A percentile compares a stretch with the other conserved stretches of the same genome.
These are phyloP conservation scores for Drosophila bocqueti DNA, from an alignment of 1,140 invertebrate species.

Conservation along the genomic window DNA sequence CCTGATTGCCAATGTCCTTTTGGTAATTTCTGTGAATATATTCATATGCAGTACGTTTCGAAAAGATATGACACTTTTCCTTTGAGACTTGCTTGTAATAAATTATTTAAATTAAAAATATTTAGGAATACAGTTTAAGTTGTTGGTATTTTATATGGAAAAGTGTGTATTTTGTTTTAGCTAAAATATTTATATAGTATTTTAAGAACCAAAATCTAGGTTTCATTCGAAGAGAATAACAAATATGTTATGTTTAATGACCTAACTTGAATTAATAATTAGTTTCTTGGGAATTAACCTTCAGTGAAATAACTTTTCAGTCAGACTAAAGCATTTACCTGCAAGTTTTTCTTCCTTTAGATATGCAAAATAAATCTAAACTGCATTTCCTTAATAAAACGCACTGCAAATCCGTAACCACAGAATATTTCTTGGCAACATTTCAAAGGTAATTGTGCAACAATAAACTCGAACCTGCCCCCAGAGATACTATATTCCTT, in stretches of 20 bases:
- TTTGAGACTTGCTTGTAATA: background rate
- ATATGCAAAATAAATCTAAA: background rate
- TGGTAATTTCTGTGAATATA: slow-evolving; percentile 10
- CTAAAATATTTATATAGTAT: background rate
- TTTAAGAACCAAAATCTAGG: too few relatives aligned
- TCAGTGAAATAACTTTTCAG: background rate
- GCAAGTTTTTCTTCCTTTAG: too few relatives aligned
- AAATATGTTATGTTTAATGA: background rate
- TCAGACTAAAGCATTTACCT: too few relatives aligned
- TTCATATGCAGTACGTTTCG: slow-evolving; percentile 5
- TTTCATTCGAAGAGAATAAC: background rate
- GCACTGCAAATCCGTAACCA: slow-evolving; percentile 6
- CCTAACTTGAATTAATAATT: too few relatives aligned
- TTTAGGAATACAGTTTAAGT: background rate
- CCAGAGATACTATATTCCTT: slow-evolving; percentile 1
- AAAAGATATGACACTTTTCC: background rate
- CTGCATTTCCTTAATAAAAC: background rate
- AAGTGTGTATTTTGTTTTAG: background rate
- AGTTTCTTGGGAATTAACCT: background rate
- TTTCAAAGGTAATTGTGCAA: slow-evolving; percentile 24
- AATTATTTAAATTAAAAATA: background rate
- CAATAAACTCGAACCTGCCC: slow-evolving; percentile 14
- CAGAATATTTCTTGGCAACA: slow-evolving; percentile 8
- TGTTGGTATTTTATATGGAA: background rate
- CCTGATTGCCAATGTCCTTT: slow-evolving; percentile 38